Evolutionary conservation across 92 coral and sea anemone species (phyloP), one percentile per base, ranked within the genome.

Genomic region (Porites cylindrica): DNA sequence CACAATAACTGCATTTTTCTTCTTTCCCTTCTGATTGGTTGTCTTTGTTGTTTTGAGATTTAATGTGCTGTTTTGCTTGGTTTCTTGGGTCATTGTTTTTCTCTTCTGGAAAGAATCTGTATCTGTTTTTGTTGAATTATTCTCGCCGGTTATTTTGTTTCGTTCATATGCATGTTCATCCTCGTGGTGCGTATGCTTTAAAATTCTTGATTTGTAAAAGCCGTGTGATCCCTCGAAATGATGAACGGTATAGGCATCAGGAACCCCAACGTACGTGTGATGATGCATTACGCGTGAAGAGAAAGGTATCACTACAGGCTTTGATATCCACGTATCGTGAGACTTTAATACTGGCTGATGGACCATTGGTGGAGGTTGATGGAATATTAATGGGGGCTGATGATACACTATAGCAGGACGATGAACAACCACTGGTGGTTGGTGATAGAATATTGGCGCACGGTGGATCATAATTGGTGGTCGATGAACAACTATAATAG

Each of bases 401-500:
- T 97, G 99, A 90, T 97, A 97, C 16, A 97, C 99, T 24, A 97
- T 94, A 18, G 99, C 98, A 32, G 99, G 99, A 24, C 99, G 91
- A 91, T 97, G 99, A 1, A 97, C 99, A 50, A 97, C 96, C 51
- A 97, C 98, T 4, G 99, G 98, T 32, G 99, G 94, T 82, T 97
- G 99, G 81, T 97, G 99, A 72, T 97, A 97, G 32, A 93, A 90
- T 62, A 97, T 90, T 38, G 96, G 95, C 38, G 99, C 99, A 10
- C 99, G 93, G 72, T 97, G 98, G 76, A 97, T 92, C 94, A 97
- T 93, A 51, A 97, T 97, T 64, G 99, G 99, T 18, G 99, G 95
- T 70, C 99, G 90, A 79, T 97, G 99, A 6, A 97, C 99, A 8
- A 97, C 98, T 54, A 97, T 97, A 21, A 95, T 93, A 0, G 99